phyloP scores from a whole-genome alignment of 2,113 vertebrate genomes.

The Orcinus orca region DNA sequence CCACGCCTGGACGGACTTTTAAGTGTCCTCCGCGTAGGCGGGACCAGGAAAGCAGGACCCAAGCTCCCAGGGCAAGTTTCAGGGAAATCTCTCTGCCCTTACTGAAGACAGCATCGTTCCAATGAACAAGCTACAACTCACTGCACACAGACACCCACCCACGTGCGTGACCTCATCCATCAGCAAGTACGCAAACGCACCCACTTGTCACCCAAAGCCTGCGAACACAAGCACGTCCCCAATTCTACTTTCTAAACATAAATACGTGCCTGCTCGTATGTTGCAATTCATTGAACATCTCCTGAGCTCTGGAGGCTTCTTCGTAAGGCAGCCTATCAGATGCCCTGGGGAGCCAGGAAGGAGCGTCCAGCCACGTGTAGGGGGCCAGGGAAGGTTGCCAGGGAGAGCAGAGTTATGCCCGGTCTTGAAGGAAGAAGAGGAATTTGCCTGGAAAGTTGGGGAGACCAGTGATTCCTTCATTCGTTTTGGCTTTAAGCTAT shows the following conservation, averaged over 20 bases:
- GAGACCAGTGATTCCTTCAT: not conserved
- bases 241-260: not conserved
- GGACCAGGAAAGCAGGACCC: not conserved
- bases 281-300: not conserved
- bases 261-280: not conserved
- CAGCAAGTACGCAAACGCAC: not conserved
- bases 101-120: not conserved
- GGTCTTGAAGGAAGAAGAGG: not conserved
- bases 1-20: not conserved
- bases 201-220: accelerated
- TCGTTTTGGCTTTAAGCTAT: not conserved
- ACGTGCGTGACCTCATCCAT: not conserved
- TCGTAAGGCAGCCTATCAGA: not conserved
- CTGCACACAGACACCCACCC: not conserved
- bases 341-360: not conserved
- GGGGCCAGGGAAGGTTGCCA: not conserved
- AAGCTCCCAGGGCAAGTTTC: too few species aligned
- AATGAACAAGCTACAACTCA: not conserved
- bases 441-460: not conserved
- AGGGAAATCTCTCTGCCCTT: not conserved
- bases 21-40: accelerated
- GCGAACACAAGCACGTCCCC: not conserved
- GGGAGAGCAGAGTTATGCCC: not conserved
- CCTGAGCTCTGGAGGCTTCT: not conserved
- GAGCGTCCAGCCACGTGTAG: not conserved